Base-by-base conservation (phyloP, 1,140 invertebrate genomes). In the Drosophila repletoides region DNA sequence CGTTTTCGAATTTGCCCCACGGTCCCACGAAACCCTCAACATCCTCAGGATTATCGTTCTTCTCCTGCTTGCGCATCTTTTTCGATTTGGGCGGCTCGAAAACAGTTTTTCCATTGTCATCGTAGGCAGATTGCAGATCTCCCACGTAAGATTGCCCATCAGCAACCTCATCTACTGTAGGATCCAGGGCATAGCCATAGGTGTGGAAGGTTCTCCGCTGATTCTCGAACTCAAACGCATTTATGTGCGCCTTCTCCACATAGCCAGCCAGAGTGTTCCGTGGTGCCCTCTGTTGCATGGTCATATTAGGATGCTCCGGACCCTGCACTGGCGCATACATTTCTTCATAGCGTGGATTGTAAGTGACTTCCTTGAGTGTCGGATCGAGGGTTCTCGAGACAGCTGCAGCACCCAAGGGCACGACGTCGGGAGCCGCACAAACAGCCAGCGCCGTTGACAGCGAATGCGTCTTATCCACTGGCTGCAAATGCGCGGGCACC, bases 141-240 rank as follows among this genome's bases (percentile, higher is more conserved):
- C 95, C 95, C 46, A 98, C 93, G 69, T 96, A 91, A 36, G 93
- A 92, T 76, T 94, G 92, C 2, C 93, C 92, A 77, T 93, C 93
- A 2, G 92, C 92, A 41, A 89, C 86, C 48, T 92, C 92, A 84
- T 96, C 96, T 5, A 97, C 94, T 3, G 97, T 96, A 0, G 98
- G 98, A 93, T 99, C 97, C 41, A 98, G 88, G 1, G 98, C 98
- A 93, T 98, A 98, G n/a, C 98, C 97, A 92, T 96, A 98, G 88
- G 96, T 97, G 22, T 94, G 92, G 91, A 99, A 99, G 6, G 98
- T 99, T 88, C 97, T 92, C 66, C 98, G 93, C 88, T 99, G 98
- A 90, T 97, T 98, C 91, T 99, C 98, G 93, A 99, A 99, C 76
- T 99, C 96, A 91, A 99, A 99, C 79, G 97, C 96, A 91, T 95